Conservation (phyloP, 92 coral and sea anemone genomes). For the Desmophyllum pertusum region DNA sequence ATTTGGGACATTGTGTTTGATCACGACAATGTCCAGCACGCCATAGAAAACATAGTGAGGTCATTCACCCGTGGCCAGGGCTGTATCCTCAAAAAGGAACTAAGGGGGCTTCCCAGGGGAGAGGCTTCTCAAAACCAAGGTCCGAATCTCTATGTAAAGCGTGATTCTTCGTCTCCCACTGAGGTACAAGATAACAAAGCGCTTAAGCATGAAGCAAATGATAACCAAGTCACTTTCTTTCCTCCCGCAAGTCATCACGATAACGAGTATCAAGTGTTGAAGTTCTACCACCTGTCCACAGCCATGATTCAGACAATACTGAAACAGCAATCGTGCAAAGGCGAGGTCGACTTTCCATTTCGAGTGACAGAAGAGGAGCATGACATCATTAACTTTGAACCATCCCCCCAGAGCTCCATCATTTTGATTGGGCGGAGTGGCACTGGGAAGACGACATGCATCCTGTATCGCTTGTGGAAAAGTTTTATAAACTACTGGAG, state of each 20-base stretch:
- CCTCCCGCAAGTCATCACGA: constrained; percentile 98
- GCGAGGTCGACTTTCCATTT: constrained; percentile 83
- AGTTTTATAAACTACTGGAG: constrained; percentile 86
- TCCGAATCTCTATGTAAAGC: neutral
- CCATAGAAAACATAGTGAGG: constrained; percentile 76
- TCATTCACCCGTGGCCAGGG: constrained; percentile 87
- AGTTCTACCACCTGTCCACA: constrained; percentile 83
- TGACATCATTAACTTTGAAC: constrained; percentile 79
- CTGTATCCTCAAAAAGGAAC: constrained; percentile 87
- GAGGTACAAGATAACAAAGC: neutral
- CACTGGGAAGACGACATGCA: constrained; percentile 97
- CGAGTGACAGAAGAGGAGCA: constrained; percentile 92
- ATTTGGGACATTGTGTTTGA: constrained; percentile 91
- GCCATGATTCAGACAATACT: constrained; percentile 70
- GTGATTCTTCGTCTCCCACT: neutral
- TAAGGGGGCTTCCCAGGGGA: constrained; percentile 29
- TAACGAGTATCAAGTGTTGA: constrained; percentile 90
- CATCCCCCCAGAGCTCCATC: constrained; percentile 63
- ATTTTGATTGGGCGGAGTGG: constrained; percentile 97
- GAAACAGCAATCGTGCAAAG: neutral
- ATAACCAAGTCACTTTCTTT: constrained; percentile 56
- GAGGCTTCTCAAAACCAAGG: constrained; percentile 55
- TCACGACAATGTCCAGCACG: constrained; percentile 75
- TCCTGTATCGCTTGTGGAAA: constrained; percentile 94
- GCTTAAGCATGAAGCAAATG: neutral